These are phyloP conservation scores for Bambusicola thoracicus DNA, from an alignment of 2,113 vertebrate genomes.

Conservation along the genomic window DNA sequence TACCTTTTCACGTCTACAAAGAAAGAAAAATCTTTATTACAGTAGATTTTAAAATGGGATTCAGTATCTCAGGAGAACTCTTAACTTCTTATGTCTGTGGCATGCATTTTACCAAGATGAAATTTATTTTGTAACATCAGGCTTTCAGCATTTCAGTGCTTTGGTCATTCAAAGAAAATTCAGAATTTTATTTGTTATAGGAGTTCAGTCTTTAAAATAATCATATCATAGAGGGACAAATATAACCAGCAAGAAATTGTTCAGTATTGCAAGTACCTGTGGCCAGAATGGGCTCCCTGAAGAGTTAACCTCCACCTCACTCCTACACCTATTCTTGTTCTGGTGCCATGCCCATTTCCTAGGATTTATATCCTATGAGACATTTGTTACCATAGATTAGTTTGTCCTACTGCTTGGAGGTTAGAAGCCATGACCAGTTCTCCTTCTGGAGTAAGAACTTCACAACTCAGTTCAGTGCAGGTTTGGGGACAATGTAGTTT, in stretches of 20 bases:
- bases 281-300: background rate
- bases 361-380: background rate
- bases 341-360: background rate
- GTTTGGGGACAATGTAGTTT: background rate
- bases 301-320: background rate
- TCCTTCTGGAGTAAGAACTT: background rate
- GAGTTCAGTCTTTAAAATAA: background rate
- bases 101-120: background rate
- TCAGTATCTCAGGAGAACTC: background rate
- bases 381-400: accelerated
- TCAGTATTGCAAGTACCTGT: background rate
- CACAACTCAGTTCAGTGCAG: accelerated
- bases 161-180: background rate
- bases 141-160: background rate
- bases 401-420: background rate
- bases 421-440: background rate
- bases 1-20: background rate
- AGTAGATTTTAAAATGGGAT: background rate
- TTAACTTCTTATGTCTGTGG: background rate
- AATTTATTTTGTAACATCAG: background rate
- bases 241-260: background rate
- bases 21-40: background rate
- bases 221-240: accelerated
- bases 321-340: no score
- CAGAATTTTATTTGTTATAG: background rate